A percentile compares a stretch with the other conserved stretches of the same genome.
phyloP scores from a whole-genome alignment of 1,140 invertebrate genomes.

The Drosophila parabipectinata region DNA sequence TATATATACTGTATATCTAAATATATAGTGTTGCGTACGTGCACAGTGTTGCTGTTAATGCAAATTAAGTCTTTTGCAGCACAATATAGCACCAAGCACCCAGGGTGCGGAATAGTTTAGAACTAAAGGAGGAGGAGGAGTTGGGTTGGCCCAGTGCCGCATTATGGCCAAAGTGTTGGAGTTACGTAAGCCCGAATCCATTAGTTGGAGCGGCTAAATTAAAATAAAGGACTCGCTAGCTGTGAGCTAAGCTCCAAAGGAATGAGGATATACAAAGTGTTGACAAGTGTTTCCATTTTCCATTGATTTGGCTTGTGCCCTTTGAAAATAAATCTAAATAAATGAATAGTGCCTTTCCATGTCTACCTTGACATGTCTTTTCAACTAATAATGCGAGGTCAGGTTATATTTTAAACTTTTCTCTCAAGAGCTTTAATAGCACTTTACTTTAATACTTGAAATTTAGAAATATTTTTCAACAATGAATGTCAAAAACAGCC shows the following conservation, averaged over 20 bases:
- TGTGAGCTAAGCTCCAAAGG: conserved; percentile 3
- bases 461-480: conserved; percentile 20
- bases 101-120: conserved; percentile 1
- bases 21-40: conserved; percentile 36
- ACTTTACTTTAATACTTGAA: not conserved
- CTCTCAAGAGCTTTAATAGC: too few relatives aligned
- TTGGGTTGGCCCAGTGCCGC: conserved; percentile 39
- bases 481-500: conserved; percentile 7
- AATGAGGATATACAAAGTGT: conserved; percentile 14
- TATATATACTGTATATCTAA: conserved; percentile 26
- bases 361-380: not conserved
- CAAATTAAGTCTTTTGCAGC: conserved; percentile 69
- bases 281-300: conserved; percentile 53
- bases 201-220: conserved; percentile 78
- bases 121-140: not conserved
- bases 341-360: conserved; percentile 9
- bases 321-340: not conserved
- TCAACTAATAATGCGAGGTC: not conserved
- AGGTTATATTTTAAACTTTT: not conserved
- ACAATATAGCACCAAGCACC: conserved; percentile 26
- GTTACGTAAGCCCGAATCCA: conserved; percentile 78
- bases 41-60: conserved; percentile 60
- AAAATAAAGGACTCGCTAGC: conserved; percentile 64
- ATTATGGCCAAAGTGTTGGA: conserved; percentile 75
- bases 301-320: conserved; percentile 14